A percentile compares a stretch with the other conserved stretches of the same genome.
These are phyloP conservation scores for Etheostoma perlongum DNA, from an alignment of 2,797 vertebrate genomes.

Conservation along the genomic window DNA sequence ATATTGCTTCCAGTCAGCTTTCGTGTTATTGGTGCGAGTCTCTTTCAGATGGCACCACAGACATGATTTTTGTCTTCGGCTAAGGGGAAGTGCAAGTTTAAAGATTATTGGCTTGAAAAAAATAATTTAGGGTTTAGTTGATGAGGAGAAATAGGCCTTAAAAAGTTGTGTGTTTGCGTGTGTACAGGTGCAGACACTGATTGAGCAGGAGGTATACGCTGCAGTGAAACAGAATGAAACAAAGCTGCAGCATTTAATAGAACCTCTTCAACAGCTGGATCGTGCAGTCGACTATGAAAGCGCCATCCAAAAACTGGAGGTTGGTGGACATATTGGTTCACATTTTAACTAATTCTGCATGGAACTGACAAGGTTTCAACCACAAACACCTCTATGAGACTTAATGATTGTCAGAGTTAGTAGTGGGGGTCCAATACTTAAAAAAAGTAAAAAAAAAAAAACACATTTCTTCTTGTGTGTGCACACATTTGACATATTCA, in stretches of 20 bases:
- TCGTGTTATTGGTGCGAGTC: too few relatives aligned
- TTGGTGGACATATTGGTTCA: conserved; percentile 14
- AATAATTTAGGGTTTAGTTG: too few relatives aligned
- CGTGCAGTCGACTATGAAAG: conserved; percentile 45
- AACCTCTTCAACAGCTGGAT: conserved; percentile 53
- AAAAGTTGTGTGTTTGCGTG: neutral
- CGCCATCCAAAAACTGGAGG: conserved; percentile 73
- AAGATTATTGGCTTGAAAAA: too few relatives aligned
- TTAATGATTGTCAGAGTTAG: neutral
- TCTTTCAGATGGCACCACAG: too few relatives aligned
- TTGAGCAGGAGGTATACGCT: conserved; percentile 64
- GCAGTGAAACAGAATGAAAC: conserved; percentile 33
- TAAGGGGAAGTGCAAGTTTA: too few relatives aligned
- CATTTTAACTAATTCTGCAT: neutral
- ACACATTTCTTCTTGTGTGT: too few relatives aligned
- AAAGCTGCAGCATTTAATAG: conserved; percentile 41
- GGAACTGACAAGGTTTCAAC: neutral
- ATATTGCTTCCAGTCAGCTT: too few relatives aligned
- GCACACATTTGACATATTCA: too few relatives aligned
- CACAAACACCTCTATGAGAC: neutral
- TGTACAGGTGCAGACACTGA: conserved; percentile 69
- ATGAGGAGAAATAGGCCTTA: too few relatives aligned
- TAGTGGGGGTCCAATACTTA: neutral
- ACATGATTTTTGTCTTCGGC: too few relatives aligned
- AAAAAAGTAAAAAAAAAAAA: neutral